Evolutionary conservation across 2,888 invertebrate species (phyloP).

Genomic region (Ashinkailepas kermadecensis): DNA sequence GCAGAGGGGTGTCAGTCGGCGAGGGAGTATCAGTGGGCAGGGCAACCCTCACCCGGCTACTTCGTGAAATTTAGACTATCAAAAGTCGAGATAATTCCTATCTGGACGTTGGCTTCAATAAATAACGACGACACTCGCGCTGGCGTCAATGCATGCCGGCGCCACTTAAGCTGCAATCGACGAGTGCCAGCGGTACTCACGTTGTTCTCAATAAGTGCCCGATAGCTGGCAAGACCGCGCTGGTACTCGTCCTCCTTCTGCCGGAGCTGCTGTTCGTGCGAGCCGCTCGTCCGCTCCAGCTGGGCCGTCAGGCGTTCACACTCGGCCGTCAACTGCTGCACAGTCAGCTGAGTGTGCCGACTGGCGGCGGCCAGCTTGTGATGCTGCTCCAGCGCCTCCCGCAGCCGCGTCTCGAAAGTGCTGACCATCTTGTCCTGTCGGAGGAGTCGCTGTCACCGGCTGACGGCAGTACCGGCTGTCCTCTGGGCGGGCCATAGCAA

Average conservation of each 20-base stretch:
- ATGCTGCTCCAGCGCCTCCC: constrained; percentile 2
- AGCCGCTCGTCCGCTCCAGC: neutral
- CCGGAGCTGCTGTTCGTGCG: neutral
- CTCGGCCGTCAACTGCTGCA: neutral
- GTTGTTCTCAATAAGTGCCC: neutral
- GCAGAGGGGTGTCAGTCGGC: no score
- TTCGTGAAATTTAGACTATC: no score
- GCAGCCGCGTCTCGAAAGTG: neutral
- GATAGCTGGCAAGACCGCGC: constrained; percentile 8
- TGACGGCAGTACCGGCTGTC: no score
- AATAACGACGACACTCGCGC: no score
- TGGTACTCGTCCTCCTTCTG: neutral
- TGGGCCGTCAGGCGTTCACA: neutral
- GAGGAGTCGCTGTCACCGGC: no score
- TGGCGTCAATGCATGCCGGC: no score
- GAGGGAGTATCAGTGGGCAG: no score
- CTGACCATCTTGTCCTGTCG: neutral
- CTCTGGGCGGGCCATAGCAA: no score
- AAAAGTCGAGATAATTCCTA: no score
- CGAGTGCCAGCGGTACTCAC: neutral
- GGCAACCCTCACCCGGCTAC: no score
- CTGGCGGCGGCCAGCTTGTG: neutral
- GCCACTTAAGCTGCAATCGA: no score
- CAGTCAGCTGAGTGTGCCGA: neutral
- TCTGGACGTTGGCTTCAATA: no score